phyloP scores from a whole-genome alignment of 2,888 invertebrate genomes.

The Thysanoteuthis rhombus region DNA sequence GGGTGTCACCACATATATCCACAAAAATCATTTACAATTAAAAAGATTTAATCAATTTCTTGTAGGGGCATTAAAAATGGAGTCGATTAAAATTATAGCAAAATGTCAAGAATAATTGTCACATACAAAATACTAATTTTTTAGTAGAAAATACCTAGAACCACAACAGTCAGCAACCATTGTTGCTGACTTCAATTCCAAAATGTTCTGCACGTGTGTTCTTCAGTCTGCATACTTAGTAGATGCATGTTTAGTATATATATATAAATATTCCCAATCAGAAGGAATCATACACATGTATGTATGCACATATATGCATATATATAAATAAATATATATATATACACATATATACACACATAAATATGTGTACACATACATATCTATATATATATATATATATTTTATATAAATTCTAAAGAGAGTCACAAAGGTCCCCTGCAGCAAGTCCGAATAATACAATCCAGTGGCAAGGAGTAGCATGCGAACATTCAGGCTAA shows the following conservation, averaged over 20 bases:
- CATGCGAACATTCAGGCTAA: constrained; percentile 33
- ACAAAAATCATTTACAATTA: constrained; percentile 26
- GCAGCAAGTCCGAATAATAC: constrained; percentile 31
- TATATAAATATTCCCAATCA: not conserved
- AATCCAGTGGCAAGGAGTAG: constrained; percentile 29
- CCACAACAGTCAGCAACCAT: constrained; percentile 2
- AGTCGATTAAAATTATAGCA: not conserved
- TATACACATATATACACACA: not conserved
- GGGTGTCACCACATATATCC: constrained; percentile 27
- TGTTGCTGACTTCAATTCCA: constrained; percentile 21
- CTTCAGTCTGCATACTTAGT: constrained; percentile 27
- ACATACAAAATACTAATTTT: constrained; percentile 15
- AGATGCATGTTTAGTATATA: constrained; percentile 13
- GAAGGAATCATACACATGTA: not conserved
- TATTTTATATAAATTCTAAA: not conserved
- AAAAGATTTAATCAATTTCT: constrained; percentile 20
- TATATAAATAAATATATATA: not conserved
- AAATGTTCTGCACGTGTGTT: constrained; percentile 27
- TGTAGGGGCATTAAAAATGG: not conserved
- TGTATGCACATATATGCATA: not conserved
- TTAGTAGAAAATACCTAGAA: constrained; percentile 30
- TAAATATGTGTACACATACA: not conserved
- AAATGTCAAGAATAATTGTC: constrained; percentile 25
- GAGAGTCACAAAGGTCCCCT: constrained; percentile 29
- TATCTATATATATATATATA: not conserved